Evolutionary conservation across 2,797 vertebrate genomes (phyloP).

Genomic region (Brachyalestes nurse): DNA sequence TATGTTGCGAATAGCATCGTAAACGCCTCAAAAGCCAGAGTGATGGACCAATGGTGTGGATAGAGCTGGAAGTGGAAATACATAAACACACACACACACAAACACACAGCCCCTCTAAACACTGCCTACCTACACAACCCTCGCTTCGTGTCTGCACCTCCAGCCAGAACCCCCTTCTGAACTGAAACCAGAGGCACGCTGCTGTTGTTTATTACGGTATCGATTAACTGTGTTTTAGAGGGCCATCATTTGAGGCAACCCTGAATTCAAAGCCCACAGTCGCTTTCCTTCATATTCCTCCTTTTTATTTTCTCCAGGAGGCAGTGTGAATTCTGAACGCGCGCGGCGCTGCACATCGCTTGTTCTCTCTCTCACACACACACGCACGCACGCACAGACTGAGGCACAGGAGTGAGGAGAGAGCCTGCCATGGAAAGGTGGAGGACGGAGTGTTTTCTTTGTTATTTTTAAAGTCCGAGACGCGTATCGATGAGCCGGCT

Average conservation of each 20-base stretch:
- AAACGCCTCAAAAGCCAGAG: not conserved
- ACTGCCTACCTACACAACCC: not conserved
- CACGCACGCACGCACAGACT: slow-evolving; percentile 63
- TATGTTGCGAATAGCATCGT: not conserved
- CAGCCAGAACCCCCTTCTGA: not conserved
- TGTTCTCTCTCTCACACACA: slow-evolving; percentile 51
- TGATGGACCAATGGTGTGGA: not conserved
- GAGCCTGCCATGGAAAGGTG: slow-evolving; percentile 80
- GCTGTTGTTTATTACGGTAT: slow-evolving; percentile 16
- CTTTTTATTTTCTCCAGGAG: slow-evolving; percentile 46
- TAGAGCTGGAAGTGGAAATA: not conserved
- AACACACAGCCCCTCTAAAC: not conserved
- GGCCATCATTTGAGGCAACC: not conserved
- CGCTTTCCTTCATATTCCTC: slow-evolving; percentile 37
- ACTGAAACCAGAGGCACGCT: not conserved
- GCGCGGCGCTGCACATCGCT: slow-evolving; percentile 79
- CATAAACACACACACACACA: too few species aligned
- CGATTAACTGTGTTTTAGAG: slow-evolving; percentile 15
- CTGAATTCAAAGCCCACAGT: slow-evolving; percentile 15
- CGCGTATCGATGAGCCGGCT: slow-evolving; percentile 74
- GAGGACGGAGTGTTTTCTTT: slow-evolving; percentile 80
- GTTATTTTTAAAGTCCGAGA: slow-evolving; percentile 81
- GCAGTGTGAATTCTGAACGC: slow-evolving; percentile 75
- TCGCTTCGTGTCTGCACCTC: not conserved
- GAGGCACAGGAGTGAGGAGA: slow-evolving; percentile 67